Percentiles rank a stretch among this genome's conserved stretches.
Evolutionary conservation across 2,797 vertebrate species (phyloP).

Genomic region (Artibeus jamaicensis): DNA sequence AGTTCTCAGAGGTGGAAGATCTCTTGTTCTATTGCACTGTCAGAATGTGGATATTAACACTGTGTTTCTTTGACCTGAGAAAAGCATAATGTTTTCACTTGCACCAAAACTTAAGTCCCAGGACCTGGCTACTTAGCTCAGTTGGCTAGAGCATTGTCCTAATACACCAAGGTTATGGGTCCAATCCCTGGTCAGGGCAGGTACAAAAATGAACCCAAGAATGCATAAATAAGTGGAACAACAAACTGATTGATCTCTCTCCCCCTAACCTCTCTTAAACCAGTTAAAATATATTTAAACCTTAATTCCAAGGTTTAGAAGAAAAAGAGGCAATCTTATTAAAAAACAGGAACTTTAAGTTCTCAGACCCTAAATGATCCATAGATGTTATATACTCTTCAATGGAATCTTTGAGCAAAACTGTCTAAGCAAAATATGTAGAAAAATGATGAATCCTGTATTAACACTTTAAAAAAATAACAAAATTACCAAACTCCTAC

Average conservation of each 20-base stretch:
- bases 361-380: background rate
- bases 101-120: background rate
- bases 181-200: too few species aligned
- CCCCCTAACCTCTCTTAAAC: too few species aligned
- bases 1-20: background rate
- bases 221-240: too few species aligned
- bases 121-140: too few species aligned
- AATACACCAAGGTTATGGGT: too few species aligned
- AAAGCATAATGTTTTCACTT: constrained; percentile 23
- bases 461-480: constrained; percentile 20
- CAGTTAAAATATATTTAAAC: background rate
- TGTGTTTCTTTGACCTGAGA: background rate
- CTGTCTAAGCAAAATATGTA: constrained; percentile 1
- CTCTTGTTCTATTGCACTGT: background rate
- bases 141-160: too few species aligned
- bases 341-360: background rate
- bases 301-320: background rate
- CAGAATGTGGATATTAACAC: background rate
- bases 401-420: background rate
- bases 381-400: constrained; percentile 1
- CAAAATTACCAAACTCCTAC: constrained; percentile 1
- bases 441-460: background rate
- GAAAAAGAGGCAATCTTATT: background rate
- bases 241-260: too few species aligned
- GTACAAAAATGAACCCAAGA: too few species aligned